phyloP scores from a whole-genome alignment of 2,113 vertebrate genomes.

The Eulemur macaco region DNA sequence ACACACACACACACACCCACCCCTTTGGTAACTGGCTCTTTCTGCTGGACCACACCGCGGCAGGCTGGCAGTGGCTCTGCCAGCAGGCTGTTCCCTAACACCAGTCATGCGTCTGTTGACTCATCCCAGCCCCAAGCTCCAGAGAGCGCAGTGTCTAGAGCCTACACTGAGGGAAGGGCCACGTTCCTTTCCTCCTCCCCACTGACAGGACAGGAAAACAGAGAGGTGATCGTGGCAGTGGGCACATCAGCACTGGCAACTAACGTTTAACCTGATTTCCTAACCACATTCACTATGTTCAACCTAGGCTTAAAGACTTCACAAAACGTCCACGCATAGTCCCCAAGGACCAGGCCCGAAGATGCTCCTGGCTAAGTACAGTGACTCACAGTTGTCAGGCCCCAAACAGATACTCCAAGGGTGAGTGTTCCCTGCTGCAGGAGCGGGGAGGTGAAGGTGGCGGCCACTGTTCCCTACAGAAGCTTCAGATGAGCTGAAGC shows the following conservation, averaged over 20 bases:
- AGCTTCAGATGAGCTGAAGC: neutral
- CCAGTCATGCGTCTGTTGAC: neutral
- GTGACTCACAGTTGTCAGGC: neutral
- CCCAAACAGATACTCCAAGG: neutral
- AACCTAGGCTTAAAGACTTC: neutral
- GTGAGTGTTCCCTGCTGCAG: neutral
- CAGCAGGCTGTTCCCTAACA: constrained; percentile 71
- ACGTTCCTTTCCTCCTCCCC: neutral
- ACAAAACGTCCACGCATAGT: neutral
- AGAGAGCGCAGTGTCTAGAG: neutral
- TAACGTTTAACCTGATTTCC: neutral
- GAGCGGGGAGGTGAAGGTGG: neutral
- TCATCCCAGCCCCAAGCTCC: constrained; percentile 31
- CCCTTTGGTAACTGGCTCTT: neutral
- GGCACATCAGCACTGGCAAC: neutral
- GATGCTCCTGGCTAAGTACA: neutral
- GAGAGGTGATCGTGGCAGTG: neutral
- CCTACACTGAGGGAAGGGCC: neutral
- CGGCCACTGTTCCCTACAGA: neutral
- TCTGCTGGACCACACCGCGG: neutral
- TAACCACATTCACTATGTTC: neutral
- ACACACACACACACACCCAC: neutral
- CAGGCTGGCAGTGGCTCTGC: neutral
- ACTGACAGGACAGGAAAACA: neutral
- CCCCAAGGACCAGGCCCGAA: neutral